Percentiles rank a stretch among this genome's conserved stretches.
phyloP scores from a whole-genome alignment of 2,797 vertebrate genomes.

The Anolis apletophallus region DNA sequence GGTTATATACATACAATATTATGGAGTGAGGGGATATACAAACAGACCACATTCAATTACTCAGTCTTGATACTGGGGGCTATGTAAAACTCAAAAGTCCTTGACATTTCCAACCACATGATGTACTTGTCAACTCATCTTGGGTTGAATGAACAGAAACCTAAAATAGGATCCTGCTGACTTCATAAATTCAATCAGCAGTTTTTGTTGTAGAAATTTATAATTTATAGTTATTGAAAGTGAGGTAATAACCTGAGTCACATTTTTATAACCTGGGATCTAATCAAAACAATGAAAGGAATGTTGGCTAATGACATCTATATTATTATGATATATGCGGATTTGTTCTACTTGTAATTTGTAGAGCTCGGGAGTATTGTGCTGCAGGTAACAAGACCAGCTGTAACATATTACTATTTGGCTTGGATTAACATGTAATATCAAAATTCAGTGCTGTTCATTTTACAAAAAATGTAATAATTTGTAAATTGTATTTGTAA shows the following conservation, averaged over 20 bases:
- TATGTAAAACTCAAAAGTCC: conserved; percentile 34
- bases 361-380: too few species aligned
- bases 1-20: conserved; percentile 27
- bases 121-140: conserved; percentile 52
- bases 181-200: conserved; percentile 61
- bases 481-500: not conserved
- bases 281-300: conserved; percentile 54
- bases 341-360: conserved; percentile 2
- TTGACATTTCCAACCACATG: conserved; percentile 40
- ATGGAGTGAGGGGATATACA: conserved; percentile 55
- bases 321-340: not conserved
- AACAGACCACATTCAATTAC: conserved; percentile 42
- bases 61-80: conserved; percentile 53
- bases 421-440: too few species aligned
- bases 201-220: conserved; percentile 58
- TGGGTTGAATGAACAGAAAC: conserved; percentile 43
- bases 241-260: conserved; percentile 61
- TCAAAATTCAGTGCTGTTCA: not conserved
- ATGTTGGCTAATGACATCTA: not conserved
- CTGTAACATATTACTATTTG: too few species aligned
- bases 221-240: conserved; percentile 55
- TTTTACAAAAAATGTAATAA: not conserved
- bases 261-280: conserved; percentile 59
- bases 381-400: too few species aligned
- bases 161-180: conserved; percentile 51